These are phyloP conservation scores for Leuctra nigra DNA, from an alignment of 2,888 invertebrate genomes.

Conservation along the genomic window DNA sequence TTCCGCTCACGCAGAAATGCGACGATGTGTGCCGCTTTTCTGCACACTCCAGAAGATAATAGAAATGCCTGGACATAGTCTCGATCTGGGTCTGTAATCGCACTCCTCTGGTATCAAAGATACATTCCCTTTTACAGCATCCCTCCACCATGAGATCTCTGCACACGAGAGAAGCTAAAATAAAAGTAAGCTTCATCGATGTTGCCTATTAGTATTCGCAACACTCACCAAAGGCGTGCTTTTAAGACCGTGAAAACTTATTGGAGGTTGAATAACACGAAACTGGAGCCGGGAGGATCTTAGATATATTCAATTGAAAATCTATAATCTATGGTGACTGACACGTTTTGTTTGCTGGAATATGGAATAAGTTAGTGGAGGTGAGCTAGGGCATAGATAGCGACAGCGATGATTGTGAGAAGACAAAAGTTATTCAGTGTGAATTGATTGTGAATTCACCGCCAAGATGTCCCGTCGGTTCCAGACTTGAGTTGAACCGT, in stretches of 20 bases:
- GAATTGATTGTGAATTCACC: too few relatives aligned
- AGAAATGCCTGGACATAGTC: not conserved
- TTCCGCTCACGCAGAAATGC: constrained; percentile 7
- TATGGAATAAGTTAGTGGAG: too few relatives aligned
- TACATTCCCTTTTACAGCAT: not conserved
- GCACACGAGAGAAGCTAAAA: not conserved
- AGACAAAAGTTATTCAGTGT: too few relatives aligned
- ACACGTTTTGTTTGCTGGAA: too few relatives aligned
- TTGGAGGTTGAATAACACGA: not conserved
- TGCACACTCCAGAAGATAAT: not conserved
- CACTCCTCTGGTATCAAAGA: not conserved
- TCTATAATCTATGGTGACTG: too few relatives aligned
- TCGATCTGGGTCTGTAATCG: not conserved
- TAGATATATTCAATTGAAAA: not conserved
- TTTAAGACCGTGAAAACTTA: constrained; percentile 5
- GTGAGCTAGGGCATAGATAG: too few relatives aligned
- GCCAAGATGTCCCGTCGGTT: too few relatives aligned
- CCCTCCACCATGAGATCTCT: not conserved
- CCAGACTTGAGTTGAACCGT: too few relatives aligned
- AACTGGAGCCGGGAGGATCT: not conserved
- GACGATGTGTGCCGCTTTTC: not conserved
- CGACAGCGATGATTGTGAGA: too few relatives aligned
- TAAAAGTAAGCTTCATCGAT: not conserved
- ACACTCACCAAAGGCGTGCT: not conserved
- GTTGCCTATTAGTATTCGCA: constrained; percentile 1